Conservation (phyloP, 2,113 vertebrate genomes). For the Lanius collurio region DNA sequence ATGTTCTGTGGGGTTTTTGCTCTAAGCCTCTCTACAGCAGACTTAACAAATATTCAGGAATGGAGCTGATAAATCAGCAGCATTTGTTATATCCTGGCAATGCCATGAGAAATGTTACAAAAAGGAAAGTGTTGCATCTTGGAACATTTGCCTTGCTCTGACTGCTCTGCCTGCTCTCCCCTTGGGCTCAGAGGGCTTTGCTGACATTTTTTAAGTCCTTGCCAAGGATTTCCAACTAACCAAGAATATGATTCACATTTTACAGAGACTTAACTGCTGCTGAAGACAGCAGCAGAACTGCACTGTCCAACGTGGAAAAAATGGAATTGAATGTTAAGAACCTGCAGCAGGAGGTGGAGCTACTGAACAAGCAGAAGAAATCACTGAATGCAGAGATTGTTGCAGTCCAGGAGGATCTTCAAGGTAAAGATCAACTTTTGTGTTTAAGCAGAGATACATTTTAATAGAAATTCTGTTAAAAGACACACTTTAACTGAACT, state of each 20-base stretch:
- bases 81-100: neutral
- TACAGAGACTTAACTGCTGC: slow-evolving; percentile 69
- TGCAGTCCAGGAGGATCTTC: slow-evolving; percentile 58
- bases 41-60: neutral
- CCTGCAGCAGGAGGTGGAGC: slow-evolving; percentile 69
- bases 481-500: neutral
- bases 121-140: neutral
- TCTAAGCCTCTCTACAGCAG: neutral
- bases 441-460: neutral
- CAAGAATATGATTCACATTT: neutral
- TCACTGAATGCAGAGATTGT: slow-evolving; percentile 36
- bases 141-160: neutral
- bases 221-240: neutral
- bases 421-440: slow-evolving; percentile 42
- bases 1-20: neutral
- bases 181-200: neutral
- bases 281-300: slow-evolving; percentile 64
- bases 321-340: slow-evolving; percentile 53
- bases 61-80: neutral
- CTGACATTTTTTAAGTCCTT: neutral
- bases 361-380: slow-evolving; percentile 59
- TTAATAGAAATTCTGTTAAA: neutral
- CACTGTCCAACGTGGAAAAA: slow-evolving; percentile 31
- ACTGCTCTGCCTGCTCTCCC: neutral
- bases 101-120: neutral